Conservation (phyloP, 2,113 vertebrate genomes). For the Mandrillus leucophaeus region DNA sequence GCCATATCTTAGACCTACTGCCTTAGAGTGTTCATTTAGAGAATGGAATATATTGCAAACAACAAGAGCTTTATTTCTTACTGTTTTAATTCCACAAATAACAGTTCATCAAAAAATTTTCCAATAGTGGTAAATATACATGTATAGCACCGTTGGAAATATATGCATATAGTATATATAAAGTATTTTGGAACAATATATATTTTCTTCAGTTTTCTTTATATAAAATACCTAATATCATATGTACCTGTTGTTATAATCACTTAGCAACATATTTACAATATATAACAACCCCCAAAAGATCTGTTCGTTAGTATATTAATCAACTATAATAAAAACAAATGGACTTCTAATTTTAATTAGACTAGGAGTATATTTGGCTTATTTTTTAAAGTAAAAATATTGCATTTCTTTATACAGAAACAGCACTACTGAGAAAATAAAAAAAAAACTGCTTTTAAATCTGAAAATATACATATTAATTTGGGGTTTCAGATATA, state of each 20-base stretch:
- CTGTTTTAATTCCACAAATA: neutral
- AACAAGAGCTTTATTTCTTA: neutral
- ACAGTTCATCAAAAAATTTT: neutral
- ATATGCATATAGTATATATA: neutral
- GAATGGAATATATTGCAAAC: neutral
- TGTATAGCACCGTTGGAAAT: neutral
- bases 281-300: neutral
- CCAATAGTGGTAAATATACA: neutral
- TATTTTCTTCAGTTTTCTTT: neutral
- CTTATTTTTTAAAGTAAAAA: neutral
- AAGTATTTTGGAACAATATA: neutral
- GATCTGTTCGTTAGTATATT: neutral
- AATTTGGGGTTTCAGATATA: neutral
- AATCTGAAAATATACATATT: neutral
- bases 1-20: neutral
- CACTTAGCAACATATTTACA: neutral
- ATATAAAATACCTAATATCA: neutral
- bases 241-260: neutral
- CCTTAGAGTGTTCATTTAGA: neutral
- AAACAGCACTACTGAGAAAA: neutral
- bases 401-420: neutral
- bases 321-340: neutral
- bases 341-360: neutral
- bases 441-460: neutral
- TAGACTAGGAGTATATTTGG: neutral